Percentiles rank a stretch among this genome's conserved stretches.
Evolutionary conservation across 2,888 invertebrate genomes (phyloP).

Genomic region (Rhagonycha lutea): DNA sequence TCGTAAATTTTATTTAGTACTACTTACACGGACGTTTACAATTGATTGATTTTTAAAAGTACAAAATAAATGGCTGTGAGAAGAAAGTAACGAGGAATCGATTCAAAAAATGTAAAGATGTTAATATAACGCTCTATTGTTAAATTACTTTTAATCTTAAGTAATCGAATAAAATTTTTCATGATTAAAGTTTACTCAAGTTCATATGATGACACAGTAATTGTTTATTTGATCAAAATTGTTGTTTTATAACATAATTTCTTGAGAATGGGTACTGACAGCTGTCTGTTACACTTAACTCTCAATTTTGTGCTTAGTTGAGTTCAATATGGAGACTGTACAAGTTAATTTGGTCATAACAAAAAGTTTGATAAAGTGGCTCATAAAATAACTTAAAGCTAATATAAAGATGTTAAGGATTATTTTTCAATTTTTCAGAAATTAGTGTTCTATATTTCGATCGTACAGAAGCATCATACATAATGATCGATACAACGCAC

Average conservation of each 20-base stretch:
- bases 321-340: neutral
- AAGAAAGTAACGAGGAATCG: neutral
- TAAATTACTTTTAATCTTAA: too few species aligned
- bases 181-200: neutral
- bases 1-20: constrained; percentile 13
- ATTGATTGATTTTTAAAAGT: constrained; percentile 6
- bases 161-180: too few species aligned
- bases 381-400: neutral
- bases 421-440: neutral
- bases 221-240: neutral
- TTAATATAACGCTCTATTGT: too few species aligned
- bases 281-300: constrained; percentile 3
- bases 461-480: neutral
- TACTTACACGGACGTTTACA: neutral
- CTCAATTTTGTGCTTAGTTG: neutral
- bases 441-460: neutral
- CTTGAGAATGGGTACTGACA: neutral
- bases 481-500: neutral
- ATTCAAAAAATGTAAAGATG: neutral
- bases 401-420: neutral
- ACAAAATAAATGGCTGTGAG: neutral
- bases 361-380: constrained; percentile 1
- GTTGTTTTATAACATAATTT: neutral
- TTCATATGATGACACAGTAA: neutral
- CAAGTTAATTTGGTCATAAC: constrained; percentile 1